Evolutionary conservation across 1,140 invertebrate species (phyloP), one percentile per base, ranked within the genome.

Genomic region (Orius insidiosus): DNA sequence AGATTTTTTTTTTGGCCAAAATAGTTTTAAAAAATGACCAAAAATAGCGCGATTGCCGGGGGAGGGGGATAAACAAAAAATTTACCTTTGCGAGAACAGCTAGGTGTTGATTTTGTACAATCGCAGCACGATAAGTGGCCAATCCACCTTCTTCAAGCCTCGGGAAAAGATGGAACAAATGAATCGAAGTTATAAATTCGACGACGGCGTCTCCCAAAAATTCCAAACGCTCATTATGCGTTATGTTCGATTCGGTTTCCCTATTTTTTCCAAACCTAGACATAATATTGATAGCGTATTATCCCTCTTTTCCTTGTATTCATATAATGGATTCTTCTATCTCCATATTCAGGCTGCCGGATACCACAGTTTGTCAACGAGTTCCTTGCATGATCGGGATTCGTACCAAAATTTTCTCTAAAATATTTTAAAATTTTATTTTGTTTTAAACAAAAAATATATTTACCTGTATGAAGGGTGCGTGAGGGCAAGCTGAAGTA

Each of bases 271-370:
- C 88, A 63, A 92, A 90, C 15, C 83, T 68, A 0, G 80, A 85
- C 95, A 99, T 99, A 54, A 98, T 98, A 61, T 94, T 92, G 41
- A 98, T 93, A 1, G 63, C n/a, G 90, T 97, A 56, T 96, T 95
- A 98, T 96, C 36, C 88, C 90, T 57, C 90, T 73, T 66, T 97
- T 97, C 30, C 90, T 70, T 0, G 88, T 93, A 55, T 88, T 87
- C 71, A 85, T 78, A 54, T 90, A 94, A 64, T 94, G 89, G 53
- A 95, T 90, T 52, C 84, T 73, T 14, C 88, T 65, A 61, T 96
- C 89, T 0, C 94, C 93, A 60, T 96, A 97, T 58, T 95, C 86
- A 0, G 88, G 85, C 59, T 95, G 86, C 5, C 93, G 65, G 46
- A 95, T 88, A 1, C 95, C 94, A 66, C 94, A 98, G 63, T 98